phyloP scores from a whole-genome alignment of 2,888 invertebrate species.

The Carterocephalus palaemon region DNA sequence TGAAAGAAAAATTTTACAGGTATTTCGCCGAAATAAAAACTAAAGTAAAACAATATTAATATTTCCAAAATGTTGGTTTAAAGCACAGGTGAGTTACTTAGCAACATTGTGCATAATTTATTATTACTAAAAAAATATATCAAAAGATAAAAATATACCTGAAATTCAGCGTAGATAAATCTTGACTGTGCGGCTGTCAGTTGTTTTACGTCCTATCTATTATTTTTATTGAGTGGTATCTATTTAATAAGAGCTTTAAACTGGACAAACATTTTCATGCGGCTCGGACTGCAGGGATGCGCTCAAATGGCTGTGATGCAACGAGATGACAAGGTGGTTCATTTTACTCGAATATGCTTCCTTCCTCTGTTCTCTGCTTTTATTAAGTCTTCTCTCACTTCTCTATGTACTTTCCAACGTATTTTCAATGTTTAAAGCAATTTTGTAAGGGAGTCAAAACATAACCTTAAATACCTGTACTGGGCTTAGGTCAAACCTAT shows the following conservation, averaged over 20 bases:
- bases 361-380: slow-evolving; percentile 42
- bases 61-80: slow-evolving; percentile 52
- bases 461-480: slow-evolving; percentile 19
- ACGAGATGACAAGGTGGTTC: slow-evolving; percentile 75
- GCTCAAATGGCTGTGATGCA: slow-evolving; percentile 68
- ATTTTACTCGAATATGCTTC: slow-evolving; percentile 30
- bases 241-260: slow-evolving; percentile 35
- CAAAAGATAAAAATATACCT: slow-evolving; percentile 19
- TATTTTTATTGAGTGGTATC: slow-evolving; percentile 36
- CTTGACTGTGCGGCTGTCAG: slow-evolving; percentile 73
- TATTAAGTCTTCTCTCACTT: slow-evolving; percentile 22
- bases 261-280: slow-evolving; percentile 57
- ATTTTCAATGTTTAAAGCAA: not conserved
- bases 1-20: slow-evolving; percentile 51
- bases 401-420: not conserved
- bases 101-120: slow-evolving; percentile 3
- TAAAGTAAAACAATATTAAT: slow-evolving; percentile 41
- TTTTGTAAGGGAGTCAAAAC: slow-evolving; percentile 11
- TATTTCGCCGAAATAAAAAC: slow-evolving; percentile 51
- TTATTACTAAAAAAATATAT: slow-evolving; percentile 4
- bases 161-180: slow-evolving; percentile 42
- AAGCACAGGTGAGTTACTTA: slow-evolving; percentile 51
- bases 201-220: slow-evolving; percentile 71
- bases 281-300: slow-evolving; percentile 60
- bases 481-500: slow-evolving; percentile 11